A percentile compares a stretch with the other conserved stretches of the same genome.
phyloP scores from a whole-genome alignment of 2,113 vertebrate genomes.

The Proteles cristata region DNA sequence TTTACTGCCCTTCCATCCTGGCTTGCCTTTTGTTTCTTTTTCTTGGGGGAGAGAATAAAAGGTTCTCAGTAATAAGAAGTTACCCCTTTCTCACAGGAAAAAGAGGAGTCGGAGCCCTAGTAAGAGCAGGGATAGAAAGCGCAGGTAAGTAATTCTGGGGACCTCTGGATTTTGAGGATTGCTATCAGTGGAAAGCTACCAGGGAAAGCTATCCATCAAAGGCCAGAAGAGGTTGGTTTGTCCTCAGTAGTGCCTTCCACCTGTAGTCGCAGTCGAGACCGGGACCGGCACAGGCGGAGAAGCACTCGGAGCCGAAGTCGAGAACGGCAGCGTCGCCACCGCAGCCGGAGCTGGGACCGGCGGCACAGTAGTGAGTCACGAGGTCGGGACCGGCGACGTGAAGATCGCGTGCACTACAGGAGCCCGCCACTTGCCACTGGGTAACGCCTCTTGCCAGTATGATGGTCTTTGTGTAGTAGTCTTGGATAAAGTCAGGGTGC shows the following conservation, averaged over 20 bases:
- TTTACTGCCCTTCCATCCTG: background rate
- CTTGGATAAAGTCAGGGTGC: background rate
- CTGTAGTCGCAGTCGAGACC: conserved; percentile 60
- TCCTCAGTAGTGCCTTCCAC: background rate
- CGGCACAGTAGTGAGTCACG: conserved; percentile 73
- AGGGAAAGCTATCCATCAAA: background rate
- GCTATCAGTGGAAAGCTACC: background rate
- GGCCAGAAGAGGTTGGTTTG: background rate
- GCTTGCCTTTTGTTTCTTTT: background rate
- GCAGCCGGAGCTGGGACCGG: conserved; percentile 74
- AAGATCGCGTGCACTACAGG: conserved; percentile 67
- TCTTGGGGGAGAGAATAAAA: background rate
- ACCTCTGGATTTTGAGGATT: background rate
- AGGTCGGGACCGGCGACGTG: conserved; percentile 70
- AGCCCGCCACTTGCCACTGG: conserved; percentile 71
- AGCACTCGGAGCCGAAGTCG: conserved; percentile 71
- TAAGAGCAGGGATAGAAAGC: conserved; percentile 79
- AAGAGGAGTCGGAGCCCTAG: conserved; percentile 79
- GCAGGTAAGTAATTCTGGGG: conserved; percentile 70
- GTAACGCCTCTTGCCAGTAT: conserved; percentile 50
- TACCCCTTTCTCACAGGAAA: conserved; percentile 59
- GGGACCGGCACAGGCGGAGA: conserved; percentile 68
- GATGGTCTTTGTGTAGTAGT: background rate
- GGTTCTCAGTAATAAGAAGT: background rate
- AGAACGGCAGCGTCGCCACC: conserved; percentile 62